phyloP scores from a whole-genome alignment of 2,888 invertebrate species.

The Diaphora mendica region DNA sequence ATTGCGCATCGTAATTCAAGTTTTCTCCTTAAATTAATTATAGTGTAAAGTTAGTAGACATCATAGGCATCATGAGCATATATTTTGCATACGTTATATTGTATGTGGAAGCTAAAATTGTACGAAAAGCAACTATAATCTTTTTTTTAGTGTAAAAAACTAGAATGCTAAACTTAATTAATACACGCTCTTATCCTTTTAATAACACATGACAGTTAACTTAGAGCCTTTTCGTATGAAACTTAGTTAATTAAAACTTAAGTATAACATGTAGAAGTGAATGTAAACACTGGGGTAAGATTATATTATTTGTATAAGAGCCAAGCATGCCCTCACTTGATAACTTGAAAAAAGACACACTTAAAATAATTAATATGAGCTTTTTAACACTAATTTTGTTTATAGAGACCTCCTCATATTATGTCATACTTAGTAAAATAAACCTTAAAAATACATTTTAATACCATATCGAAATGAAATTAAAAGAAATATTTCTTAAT shows the following conservation, averaged over 20 bases:
- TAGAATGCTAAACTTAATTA: slow-evolving; percentile 6
- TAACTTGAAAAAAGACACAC: slow-evolving; percentile 52
- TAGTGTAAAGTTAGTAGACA: background rate
- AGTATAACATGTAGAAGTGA: slow-evolving; percentile 34
- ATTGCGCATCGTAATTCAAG: background rate
- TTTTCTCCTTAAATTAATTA: background rate
- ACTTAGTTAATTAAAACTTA: slow-evolving; percentile 46
- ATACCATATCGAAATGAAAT: too few species aligned
- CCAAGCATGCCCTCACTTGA: slow-evolving; percentile 61
- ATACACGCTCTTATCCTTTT: slow-evolving; percentile 6
- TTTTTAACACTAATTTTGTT: background rate
- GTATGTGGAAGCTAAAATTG: too few species aligned
- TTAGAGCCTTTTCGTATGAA: slow-evolving; percentile 18
- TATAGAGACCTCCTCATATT: too few species aligned
- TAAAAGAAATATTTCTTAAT: too few species aligned
- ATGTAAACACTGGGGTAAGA: slow-evolving; percentile 34
- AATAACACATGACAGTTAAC: slow-evolving; percentile 16
- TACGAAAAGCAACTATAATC: background rate
- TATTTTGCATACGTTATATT: background rate
- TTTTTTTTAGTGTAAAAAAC: background rate
- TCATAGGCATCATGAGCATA: background rate
- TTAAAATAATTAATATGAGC: background rate
- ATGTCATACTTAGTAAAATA: too few species aligned
- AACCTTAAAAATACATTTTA: too few species aligned
- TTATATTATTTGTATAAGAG: slow-evolving; percentile 62